Base-by-base conservation (phyloP, 2,113 vertebrate species). In the Epinephelus lanceolatus region DNA sequence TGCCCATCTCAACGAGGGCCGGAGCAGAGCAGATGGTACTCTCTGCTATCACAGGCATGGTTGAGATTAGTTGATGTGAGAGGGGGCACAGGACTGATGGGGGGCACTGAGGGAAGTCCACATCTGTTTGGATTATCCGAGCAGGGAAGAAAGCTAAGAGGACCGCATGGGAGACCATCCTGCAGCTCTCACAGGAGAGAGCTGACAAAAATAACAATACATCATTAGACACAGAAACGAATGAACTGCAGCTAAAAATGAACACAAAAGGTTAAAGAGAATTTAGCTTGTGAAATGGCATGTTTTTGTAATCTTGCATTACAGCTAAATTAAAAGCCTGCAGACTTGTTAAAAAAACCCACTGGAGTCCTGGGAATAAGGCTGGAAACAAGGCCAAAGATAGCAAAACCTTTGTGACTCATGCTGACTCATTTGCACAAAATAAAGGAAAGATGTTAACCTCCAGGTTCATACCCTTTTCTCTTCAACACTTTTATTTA, bases 81-180 rank as follows among this genome's bases (percentile, higher is more conserved):
- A 81, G 59, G 72, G 88, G 85, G 55, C 84, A 81, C 52, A 78
- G 57, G 61, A 84, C 53, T 83, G 82, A 81, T 81, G 76, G 66
- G 69, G 71, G 47, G n/a, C 77, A 63, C 5, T 53, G 67, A 80
- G 88, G 80, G 86, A 78, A 85, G 83, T 82, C 63, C 84, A 90
- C 90, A 93, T 94, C 91, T 92, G 91, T 82, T 85, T 88, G 71
- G 85, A 89, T 91, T 87, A 86, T 88, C 70, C 53, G 61, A 69
- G 71, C 77, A 53, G 72, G 56, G 75, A 75, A 63, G 33, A 77
- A 30, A 52, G 72, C 57, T 12, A 30, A 27, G 42, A 78, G 47
- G 52, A 62, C 23, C 0, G 19, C 40, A 27, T 74, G 66, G 62
- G 76, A 72, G 74, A 66, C 80, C 23, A 7, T 14, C 23, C 6